Percentiles rank a stretch among this genome's conserved stretches.
phyloP scores from a whole-genome alignment of 2,113 vertebrate genomes.

The Pogonocichla stellata region DNA sequence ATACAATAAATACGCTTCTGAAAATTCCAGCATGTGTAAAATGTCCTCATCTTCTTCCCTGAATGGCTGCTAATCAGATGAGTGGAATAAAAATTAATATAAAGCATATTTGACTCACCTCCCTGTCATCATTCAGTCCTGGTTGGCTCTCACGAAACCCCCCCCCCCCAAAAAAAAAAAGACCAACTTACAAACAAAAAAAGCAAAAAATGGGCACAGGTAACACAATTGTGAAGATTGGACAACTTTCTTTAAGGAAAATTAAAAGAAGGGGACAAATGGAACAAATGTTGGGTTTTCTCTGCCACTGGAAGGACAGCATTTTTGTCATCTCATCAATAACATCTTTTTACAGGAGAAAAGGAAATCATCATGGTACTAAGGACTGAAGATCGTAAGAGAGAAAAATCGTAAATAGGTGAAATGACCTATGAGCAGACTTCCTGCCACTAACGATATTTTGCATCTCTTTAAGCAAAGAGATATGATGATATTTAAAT shows the following conservation, averaged over 20 bases:
- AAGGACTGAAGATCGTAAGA: not conserved
- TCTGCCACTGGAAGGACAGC: not conserved
- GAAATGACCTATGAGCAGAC: not conserved
- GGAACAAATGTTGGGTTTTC: not conserved
- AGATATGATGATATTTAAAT: not conserved
- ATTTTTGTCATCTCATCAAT: not conserved
- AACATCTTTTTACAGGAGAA: not conserved
- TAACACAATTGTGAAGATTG: not conserved
- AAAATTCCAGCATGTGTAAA: not conserved
- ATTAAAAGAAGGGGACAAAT: not conserved
- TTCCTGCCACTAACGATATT: not conserved
- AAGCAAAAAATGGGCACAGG: not conserved
- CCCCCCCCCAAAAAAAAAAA: not conserved
- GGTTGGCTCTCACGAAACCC: not conserved
- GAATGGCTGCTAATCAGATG: not conserved
- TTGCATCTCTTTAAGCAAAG: not conserved
- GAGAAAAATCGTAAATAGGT: not conserved
- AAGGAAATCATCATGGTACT: not conserved
- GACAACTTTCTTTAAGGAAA: not conserved
- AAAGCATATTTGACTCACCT: not conserved
- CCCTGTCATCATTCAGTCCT: not conserved
- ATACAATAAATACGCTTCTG: not conserved
- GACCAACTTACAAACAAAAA: not conserved
- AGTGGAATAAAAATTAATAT: not conserved
- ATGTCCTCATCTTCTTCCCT: not conserved